Base-by-base conservation (phyloP, 2,888 invertebrate genomes). In the Saturnia pavonia region DNA sequence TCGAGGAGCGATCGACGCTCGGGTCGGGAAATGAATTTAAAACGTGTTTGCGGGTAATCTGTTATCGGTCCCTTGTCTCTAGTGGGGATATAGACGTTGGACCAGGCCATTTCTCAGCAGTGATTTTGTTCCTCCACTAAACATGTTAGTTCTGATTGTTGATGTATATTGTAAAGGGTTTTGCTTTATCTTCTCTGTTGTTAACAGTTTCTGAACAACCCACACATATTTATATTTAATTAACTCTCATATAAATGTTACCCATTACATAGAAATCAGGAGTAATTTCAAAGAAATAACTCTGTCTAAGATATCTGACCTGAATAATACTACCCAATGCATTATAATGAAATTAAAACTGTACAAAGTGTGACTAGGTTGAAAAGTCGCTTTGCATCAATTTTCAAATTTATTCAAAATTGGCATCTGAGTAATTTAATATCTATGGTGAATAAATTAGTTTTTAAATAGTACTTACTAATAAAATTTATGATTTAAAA, bases 41-140 rank as follows among this genome's bases (percentile, higher is more conserved):
- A 93, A 92, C 93, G 92, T 94, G 94, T 94, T 93, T 94, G 94
- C 90, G 94, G 94, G 94, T 94, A 94, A 94, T 94, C 94, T 94
- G 92, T 94, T 93, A 94, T 92, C 94, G 92, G 94, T 92, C 93
- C 92, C 94, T 92, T 92, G 94, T 92, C 92, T 92, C 91, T 86
- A 84, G 85, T 87, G 85, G 83, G 89, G 91, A 93, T 92, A 91
- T 91, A 92, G 92, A 91, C 91, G 90, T 93, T 89, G 89, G 85
- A 84, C 80, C 84, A 80, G 80, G 81, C 86, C 88, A 88, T 88
- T 88, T 90, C 85, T 87, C 80, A 83, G 79, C 82, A 76, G 87
- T 86, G 90, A 91, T 91, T 91, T 87, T 80, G 84, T 82, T 80
- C 70, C 67, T 69, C 54, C 45, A 67, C 54, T 48, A 65, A 42